phyloP scores from a whole-genome alignment of 2,797 vertebrate species.

The Simalia tracyae region DNA sequence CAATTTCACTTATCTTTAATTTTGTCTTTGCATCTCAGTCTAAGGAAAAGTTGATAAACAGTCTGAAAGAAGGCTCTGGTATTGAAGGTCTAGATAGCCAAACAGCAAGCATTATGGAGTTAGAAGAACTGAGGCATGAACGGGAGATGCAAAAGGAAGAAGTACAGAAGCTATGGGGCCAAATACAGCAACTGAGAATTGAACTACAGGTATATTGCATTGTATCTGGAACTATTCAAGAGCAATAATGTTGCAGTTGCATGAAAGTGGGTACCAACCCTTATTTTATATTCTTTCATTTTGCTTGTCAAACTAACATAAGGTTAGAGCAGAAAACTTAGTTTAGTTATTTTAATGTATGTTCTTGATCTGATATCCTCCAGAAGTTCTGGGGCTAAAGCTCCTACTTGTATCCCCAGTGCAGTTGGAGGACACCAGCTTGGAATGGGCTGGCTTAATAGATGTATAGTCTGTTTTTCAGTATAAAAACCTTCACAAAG shows the following conservation, averaged over 20 bases:
- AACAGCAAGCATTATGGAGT: conserved; percentile 79
- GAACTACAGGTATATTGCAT: conserved; percentile 86
- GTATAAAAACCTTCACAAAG: no score
- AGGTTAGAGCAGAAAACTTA: background rate
- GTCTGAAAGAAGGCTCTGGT: conserved; percentile 94
- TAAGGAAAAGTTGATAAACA: conserved; percentile 98
- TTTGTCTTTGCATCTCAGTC: conserved; percentile 76
- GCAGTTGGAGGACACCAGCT: no score
- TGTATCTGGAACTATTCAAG: background rate
- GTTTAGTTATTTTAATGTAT: no score
- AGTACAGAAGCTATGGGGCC: conserved; percentile 89
- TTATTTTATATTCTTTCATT: background rate
- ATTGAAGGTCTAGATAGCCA: conserved; percentile 87
- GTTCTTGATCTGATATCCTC: no score
- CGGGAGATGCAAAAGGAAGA: conserved; percentile 92
- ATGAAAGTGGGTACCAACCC: background rate
- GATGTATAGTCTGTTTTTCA: no score
- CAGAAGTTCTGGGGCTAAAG: no score
- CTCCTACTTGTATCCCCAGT: no score
- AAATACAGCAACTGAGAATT: conserved; percentile 84
- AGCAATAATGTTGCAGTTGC: background rate
- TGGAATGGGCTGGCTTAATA: no score
- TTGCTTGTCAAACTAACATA: background rate
- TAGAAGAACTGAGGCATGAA: conserved; percentile 93
- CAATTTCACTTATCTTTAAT: background rate